Conservation (phyloP, 2,888 invertebrate species). For the Pandemis heparana region DNA sequence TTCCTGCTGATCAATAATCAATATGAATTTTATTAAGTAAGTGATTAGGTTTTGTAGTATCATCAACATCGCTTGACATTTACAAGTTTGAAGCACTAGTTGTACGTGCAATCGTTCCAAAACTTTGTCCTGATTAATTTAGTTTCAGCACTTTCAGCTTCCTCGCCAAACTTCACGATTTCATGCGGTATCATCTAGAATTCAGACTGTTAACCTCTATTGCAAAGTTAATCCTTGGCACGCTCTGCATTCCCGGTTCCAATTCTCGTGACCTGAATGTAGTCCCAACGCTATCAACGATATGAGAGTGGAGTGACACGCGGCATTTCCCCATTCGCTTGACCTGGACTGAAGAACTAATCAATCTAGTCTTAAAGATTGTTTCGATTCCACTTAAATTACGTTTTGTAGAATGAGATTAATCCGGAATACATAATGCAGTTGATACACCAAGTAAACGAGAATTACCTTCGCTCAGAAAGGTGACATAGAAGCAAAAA, state of each 20-base stretch:
- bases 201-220: constrained; percentile 37
- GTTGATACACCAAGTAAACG: background rate
- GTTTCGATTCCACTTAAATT: background rate
- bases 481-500: too few species aligned
- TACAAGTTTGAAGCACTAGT: background rate
- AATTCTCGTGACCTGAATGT: constrained; percentile 41
- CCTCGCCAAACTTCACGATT: constrained; percentile 12
- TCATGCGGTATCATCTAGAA: constrained; percentile 19
- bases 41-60: background rate
- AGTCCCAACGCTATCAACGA: constrained; percentile 29
- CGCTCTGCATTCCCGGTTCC: constrained; percentile 35
- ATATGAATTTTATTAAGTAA: constrained; percentile 16
- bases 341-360: background rate
- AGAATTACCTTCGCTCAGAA: too few species aligned
- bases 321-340: background rate
- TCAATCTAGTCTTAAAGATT: background rate
- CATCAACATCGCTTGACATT: background rate
- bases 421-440: too few species aligned
- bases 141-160: constrained; percentile 9
- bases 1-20: constrained; percentile 21
- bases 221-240: constrained; percentile 38
- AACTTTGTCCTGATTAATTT: background rate
- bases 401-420: background rate
- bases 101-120: background rate
- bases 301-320: constrained; percentile 3